Conservation (phyloP, 2,113 vertebrate species). For the Hemiprocne comata region DNA sequence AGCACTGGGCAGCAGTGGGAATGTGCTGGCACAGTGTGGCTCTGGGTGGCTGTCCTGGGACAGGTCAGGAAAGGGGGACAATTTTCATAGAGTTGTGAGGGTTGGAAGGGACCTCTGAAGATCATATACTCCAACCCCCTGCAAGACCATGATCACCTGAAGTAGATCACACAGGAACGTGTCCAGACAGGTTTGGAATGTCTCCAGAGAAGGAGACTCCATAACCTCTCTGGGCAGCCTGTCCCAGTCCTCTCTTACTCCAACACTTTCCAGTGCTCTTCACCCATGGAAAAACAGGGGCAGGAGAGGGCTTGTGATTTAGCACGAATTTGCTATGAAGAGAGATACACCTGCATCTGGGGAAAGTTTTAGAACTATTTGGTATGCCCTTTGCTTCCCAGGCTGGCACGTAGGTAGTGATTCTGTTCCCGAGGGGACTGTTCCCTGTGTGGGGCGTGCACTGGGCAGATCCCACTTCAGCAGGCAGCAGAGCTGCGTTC, state of each 20-base stretch:
- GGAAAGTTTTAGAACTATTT: neutral
- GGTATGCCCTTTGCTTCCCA: neutral
- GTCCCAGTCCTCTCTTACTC: no score
- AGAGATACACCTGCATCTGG: neutral
- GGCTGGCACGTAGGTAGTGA: rapidly evolving
- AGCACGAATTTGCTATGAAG: neutral
- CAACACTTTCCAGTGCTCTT: no score
- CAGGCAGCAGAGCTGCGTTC: neutral
- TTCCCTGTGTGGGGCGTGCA: neutral
- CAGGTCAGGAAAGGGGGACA: neutral
- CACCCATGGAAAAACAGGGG: neutral
- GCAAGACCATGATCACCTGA: no score
- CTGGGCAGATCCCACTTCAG: neutral
- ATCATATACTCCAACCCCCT: no score
- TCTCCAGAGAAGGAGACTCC: no score
- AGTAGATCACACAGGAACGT: no score
- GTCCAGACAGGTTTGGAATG: no score
- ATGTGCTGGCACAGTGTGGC: neutral
- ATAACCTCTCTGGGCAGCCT: no score
- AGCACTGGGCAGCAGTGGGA: neutral
- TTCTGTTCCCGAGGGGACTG: neutral
- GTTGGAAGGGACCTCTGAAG: no score
- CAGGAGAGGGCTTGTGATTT: neutral
- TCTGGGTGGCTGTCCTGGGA: neutral
- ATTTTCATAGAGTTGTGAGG: neutral